Conservation (phyloP, 53 echinoderm and acorn worm genomes). For the Arbacia lixula region DNA sequence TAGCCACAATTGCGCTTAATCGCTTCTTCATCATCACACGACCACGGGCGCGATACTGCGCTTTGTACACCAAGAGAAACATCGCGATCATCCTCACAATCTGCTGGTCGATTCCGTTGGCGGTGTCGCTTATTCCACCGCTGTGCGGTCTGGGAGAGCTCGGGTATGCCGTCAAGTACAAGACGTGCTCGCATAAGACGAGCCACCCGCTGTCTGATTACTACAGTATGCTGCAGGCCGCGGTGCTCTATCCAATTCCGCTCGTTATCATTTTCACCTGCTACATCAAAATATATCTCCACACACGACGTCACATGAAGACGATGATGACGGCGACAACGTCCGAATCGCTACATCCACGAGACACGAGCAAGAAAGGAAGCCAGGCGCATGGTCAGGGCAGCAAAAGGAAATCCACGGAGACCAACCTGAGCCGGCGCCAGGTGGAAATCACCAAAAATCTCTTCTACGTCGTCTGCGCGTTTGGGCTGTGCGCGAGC, state of each 20-base stretch:
- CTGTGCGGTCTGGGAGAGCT: slow-evolving; percentile 53
- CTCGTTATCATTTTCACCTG: slow-evolving; percentile 63
- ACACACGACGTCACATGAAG: slow-evolving; percentile 37
- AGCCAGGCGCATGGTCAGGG: not conserved
- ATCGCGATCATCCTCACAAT: slow-evolving; percentile 52
- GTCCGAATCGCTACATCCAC: not conserved
- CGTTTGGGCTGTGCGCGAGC: slow-evolving; percentile 79
- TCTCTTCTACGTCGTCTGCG: slow-evolving; percentile 90
- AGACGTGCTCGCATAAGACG: slow-evolving; percentile 61
- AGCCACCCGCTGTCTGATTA: slow-evolving; percentile 26
- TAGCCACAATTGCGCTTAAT: slow-evolving; percentile 67
- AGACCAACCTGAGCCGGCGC: slow-evolving; percentile 69
- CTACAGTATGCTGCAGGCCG: slow-evolving; percentile 52
- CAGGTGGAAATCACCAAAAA: slow-evolving; percentile 88
- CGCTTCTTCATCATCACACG: slow-evolving; percentile 57
- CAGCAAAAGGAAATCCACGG: slow-evolving; percentile 11
- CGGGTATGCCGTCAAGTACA: slow-evolving; percentile 67
- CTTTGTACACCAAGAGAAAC: slow-evolving; percentile 40
- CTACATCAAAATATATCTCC: slow-evolving; percentile 56
- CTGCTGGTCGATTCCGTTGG: slow-evolving; percentile 53
- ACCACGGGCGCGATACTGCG: slow-evolving; percentile 9
- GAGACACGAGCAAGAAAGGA: not conserved
- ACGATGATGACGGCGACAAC: slow-evolving; percentile 33
- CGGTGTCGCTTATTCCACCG: slow-evolving; percentile 57
- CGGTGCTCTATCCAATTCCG: slow-evolving; percentile 50